phyloP scores from a whole-genome alignment of 2,888 invertebrate genomes.

The Dermolepida albohirtum region DNA sequence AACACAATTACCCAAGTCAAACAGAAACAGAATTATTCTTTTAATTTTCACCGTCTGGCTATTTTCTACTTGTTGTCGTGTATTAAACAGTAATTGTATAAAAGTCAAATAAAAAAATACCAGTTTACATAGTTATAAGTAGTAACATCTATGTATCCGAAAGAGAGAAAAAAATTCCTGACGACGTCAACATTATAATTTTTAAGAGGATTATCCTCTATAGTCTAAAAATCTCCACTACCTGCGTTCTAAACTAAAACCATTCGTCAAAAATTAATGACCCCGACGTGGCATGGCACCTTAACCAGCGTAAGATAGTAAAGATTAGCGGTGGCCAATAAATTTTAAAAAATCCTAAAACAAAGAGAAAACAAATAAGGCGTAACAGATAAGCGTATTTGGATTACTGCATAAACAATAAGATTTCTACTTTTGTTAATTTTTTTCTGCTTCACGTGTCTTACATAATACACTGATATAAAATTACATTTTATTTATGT shows the following conservation, averaged over 20 bases:
- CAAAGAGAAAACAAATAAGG: constrained; percentile 40
- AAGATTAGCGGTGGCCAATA: constrained; percentile 42
- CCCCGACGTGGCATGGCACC: constrained; percentile 34
- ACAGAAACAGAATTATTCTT: background rate
- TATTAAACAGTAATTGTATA: constrained; percentile 11
- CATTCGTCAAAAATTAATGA: constrained; percentile 51
- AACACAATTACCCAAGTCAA: no score
- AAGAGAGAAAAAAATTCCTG: constrained; percentile 42
- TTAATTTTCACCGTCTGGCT: background rate
- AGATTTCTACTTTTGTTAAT: constrained; percentile 35
- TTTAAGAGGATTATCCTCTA: constrained; percentile 49
- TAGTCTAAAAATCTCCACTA: constrained; percentile 45
- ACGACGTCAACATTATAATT: constrained; percentile 47
- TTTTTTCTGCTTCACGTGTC: constrained; percentile 14
- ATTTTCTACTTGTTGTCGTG: background rate
- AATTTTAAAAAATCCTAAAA: constrained; percentile 40
- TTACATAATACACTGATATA: constrained; percentile 27
- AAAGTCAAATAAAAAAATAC: constrained; percentile 14
- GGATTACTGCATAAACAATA: constrained; percentile 33
- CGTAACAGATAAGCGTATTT: constrained; percentile 38
- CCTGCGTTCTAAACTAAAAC: constrained; percentile 43
- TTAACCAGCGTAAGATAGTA: constrained; percentile 42
- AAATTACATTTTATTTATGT: constrained; percentile 4
- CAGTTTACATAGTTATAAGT: background rate
- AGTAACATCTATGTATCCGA: constrained; percentile 8